Evolutionary conservation across 2,797 vertebrate genomes (phyloP), one percentile per base, ranked within the genome.

Genomic region (Epinephelus awoara): DNA sequence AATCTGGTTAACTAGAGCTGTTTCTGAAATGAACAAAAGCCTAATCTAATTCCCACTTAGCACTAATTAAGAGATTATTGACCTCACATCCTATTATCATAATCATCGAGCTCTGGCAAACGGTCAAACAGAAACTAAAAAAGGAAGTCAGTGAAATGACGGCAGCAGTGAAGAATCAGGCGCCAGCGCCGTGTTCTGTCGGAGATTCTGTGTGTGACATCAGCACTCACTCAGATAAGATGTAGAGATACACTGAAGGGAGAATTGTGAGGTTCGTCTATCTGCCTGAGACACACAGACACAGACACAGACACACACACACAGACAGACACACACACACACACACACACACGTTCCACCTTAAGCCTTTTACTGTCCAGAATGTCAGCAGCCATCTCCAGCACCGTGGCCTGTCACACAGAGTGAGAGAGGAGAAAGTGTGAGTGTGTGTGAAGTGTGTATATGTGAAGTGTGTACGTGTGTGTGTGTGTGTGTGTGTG

Each of bases 61-160:
- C 90, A 92, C 84, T 79, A 93, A 94, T 94, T 92, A 94, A 91
- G 88, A 91, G 93, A 92, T 94, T 93, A 94, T 83, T 90, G 88
- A 90, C 90, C 88, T 74, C 75, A 75, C 72, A 91, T 91, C 89
- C 91, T 85, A 88, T 93, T 92, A 93, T 91, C 79, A 68, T 87
- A 90, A 92, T 90, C 83, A 87, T 77, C 71, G 2, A 58, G 81
- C 42, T 82, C 76, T 78, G 83, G 80, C 82, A 76, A 85, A 77
- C 46, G 17, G 66, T 75, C 84, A 84, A 67, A 84, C 54, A 57
- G 15, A 63, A 50, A 54, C 56, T 34, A 62, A 59, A 67, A 67
- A 56, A 66, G 46, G 23, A 70, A 88, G 72, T 79, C 64, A 23
- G 52, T 78, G 13, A 80, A 70, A 75, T 6, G 34, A 67, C 64